Base-by-base conservation (phyloP, 2,888 invertebrate species). In the Epicampocera succincta region DNA sequence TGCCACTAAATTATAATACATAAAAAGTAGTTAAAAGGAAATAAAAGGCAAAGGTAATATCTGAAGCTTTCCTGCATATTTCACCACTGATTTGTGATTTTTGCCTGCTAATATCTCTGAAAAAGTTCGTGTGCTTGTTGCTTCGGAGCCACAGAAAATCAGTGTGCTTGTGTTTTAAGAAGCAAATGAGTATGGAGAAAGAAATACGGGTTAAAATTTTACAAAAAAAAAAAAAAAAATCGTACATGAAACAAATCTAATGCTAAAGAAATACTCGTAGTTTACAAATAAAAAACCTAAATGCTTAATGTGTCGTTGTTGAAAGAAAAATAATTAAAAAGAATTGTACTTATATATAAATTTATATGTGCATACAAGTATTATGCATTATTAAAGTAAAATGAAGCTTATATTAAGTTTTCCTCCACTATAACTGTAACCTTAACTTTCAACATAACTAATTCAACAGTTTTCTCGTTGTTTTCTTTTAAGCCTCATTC, bases 21-120 rank as follows among this genome's bases (percentile, higher is more conserved):
- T 58, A 46, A 12, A 71, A 38, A 19, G n/a, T 42, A 38, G 13
- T 42, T 21, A 60, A 54, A 73, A 74, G 71, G 29, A 17, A 54
- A 76, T 52, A 68, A 80, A 73, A 73, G 77, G 68, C 77, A 84
- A 83, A 84, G 83, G 81, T 84, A 83, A 82, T 82, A 78, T 83
- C 56, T 71, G 71, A 75, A 74, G 82, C 82, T 78, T 74, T 66
- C 3, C 3, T 33, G 71, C 60, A 25, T 66, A 75, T 66, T 82
- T 74, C 74, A 82, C 82, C 82, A 78, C 82, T 69, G 74, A 75
- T 78, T 78, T 78, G 54, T 74, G 78, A 78, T 78, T 82, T 82
- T 71, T 78, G 60, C 60, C 66, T 82, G 68, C 52, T 60, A 69
- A 75, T 69, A 25, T 15, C 44, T 44, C 9, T 33, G n/a, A 46